phyloP scores from a whole-genome alignment of 2,113 vertebrate species.

The Rhabdomys dilectus region DNA sequence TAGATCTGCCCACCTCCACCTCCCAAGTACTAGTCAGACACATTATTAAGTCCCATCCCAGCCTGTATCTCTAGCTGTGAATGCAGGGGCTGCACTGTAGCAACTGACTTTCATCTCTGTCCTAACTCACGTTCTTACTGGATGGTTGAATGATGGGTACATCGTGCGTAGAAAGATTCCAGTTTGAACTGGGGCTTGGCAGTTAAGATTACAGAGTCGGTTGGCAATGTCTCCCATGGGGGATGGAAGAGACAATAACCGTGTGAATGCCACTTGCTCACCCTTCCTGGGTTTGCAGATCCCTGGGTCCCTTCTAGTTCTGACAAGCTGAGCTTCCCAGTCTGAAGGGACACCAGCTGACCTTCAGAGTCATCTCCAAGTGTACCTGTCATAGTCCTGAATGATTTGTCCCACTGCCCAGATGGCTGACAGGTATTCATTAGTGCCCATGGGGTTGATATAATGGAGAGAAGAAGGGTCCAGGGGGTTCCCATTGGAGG shows the following conservation, averaged over 20 bases:
- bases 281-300: background rate
- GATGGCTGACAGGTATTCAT: conserved; percentile 96
- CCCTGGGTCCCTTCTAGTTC: background rate
- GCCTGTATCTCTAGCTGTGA: background rate
- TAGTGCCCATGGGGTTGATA: conserved; percentile 97
- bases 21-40: background rate
- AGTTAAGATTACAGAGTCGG: background rate
- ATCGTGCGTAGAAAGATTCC: background rate
- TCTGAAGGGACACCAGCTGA: background rate
- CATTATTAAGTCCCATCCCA: background rate
- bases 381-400: conserved; percentile 99
- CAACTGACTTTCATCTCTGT: background rate
- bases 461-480: conserved; percentile 97
- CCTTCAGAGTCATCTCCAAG: background rate
- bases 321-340: background rate
- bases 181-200: background rate
- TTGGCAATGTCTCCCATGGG: conserved; percentile 31
- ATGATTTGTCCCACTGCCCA: conserved; percentile 99
- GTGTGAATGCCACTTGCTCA: accelerated
- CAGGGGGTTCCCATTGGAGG: conserved; percentile 96
- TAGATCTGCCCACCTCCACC: background rate
- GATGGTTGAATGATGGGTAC: background rate
- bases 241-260: background rate
- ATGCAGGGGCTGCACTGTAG: background rate
- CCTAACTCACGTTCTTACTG: background rate